A percentile compares a stretch with the other conserved stretches of the same genome.
phyloP scores from a whole-genome alignment of 2,888 invertebrate genomes.

The Antheraea assamensis region DNA sequence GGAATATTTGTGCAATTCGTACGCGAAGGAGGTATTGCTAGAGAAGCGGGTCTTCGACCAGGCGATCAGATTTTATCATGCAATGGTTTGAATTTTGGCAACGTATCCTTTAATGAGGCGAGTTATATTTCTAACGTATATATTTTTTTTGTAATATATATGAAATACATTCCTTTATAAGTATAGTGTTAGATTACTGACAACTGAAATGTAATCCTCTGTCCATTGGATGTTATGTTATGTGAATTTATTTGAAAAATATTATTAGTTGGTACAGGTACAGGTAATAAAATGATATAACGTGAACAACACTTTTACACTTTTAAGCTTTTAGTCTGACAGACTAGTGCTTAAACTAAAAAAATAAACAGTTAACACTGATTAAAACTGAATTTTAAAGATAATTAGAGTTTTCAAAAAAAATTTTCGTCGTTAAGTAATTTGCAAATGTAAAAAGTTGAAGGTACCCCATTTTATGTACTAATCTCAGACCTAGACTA shows the following conservation, averaged over 20 bases:
- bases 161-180: not conserved
- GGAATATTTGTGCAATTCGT: conserved; percentile 96
- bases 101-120: conserved; percentile 91
- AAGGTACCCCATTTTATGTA: not conserved
- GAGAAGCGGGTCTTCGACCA: conserved; percentile 92
- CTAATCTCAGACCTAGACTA: not conserved
- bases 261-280: too few relatives aligned
- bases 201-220: not conserved
- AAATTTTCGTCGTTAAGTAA: not conserved
- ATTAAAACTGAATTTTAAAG: not conserved
- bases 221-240: too few relatives aligned
- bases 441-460: not conserved
- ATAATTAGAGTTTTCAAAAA: not conserved
- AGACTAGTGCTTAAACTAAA: not conserved
- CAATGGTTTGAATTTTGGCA: conserved; percentile 90
- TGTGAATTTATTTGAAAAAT: too few relatives aligned
- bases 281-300: too few relatives aligned
- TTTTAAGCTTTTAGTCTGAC: not conserved
- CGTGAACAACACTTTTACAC: not conserved
- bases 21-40: conserved; percentile 93
- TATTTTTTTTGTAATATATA: not conserved
- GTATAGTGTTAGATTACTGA: not conserved
- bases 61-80: conserved; percentile 96
- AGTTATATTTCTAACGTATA: not conserved
- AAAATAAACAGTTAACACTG: not conserved